Evolutionary conservation across 2,888 invertebrate genomes (phyloP), one percentile per base, ranked within the genome.

Genomic region (Gnatocerus cornutus): DNA sequence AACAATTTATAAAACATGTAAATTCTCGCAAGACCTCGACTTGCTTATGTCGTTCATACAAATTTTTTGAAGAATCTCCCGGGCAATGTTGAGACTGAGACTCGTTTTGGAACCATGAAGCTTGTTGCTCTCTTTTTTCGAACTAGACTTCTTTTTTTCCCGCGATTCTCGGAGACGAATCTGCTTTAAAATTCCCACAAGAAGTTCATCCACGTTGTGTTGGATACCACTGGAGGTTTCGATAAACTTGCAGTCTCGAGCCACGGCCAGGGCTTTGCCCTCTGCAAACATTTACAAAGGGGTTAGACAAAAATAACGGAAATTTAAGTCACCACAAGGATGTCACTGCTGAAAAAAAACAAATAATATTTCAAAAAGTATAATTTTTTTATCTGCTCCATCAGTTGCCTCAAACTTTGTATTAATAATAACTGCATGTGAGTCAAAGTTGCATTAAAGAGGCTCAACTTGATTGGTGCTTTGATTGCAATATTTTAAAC

Each of bases 201-300:
- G 89, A 14, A 98, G 89, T 83, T 98, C 98, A 84, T 98, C 98
- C 13, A 98, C 96, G 82, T 97, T 97, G 87, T 98, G 97, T 84
- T 98, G 96, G 78, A 98, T 94, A 0, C 97, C 97, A 65, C 96
- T 95, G 0, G 97, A 98, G 0, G 97, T 96, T 85, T 98, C 98
- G 75, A 97, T 97, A 86, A 96, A 97, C 86, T 97, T 97, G 85
- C 94, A 93, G 84, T 96, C 95, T 82, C 93, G 90, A 9, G 93
- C 92, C 39, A 93, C 93, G 0, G 97, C 97, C 76, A 97, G 85
- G n/a, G 92, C 89, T 86, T 96, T 96, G 6, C 97, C 97, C 85
- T 98, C 98, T 98, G 88, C 2, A 76, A 76, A 69, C 29, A 61
- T 12, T 41, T 13, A n/a, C 33, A 33, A 33, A 33, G n/a, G 7